phyloP scores from a whole-genome alignment of 1,140 invertebrate genomes.

The Lasioglossum albipes region DNA sequence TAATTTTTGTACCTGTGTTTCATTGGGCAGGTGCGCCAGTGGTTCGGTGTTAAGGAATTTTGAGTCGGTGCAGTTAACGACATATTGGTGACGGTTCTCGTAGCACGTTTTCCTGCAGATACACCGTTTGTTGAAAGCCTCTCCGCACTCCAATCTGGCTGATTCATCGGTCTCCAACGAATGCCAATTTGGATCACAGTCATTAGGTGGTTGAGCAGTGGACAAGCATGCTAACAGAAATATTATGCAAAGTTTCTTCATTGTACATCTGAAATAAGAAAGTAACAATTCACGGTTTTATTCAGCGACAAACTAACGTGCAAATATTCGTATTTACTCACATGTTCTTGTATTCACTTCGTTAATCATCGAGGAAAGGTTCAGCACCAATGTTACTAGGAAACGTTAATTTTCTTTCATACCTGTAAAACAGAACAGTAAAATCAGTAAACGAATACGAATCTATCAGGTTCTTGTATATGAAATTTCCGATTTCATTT shows the following conservation, averaged over 20 bases:
- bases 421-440: no score
- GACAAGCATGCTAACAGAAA: constrained; percentile 47
- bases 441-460: no score
- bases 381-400: no score
- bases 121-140: constrained; percentile 80
- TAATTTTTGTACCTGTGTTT: constrained; percentile 81
- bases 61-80: constrained; percentile 88
- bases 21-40: constrained; percentile 83
- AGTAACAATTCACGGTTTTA: background rate
- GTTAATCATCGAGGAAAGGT: no score
- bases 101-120: constrained; percentile 81
- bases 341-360: no score
- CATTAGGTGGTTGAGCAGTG: constrained; percentile 38
- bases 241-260: constrained; percentile 49
- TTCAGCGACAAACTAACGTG: no score
- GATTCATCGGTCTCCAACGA: constrained; percentile 66
- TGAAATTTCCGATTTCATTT: no score
- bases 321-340: no score
- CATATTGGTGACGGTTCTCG: constrained; percentile 80
- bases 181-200: constrained; percentile 72
- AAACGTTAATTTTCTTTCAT: no score
- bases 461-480: no score
- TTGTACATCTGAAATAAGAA: constrained; percentile 46
- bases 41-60: constrained; percentile 82
- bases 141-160: constrained; percentile 74